Evolutionary conservation across 2,888 invertebrate species (phyloP).

Genomic region (Sarcophaga variegata): DNA sequence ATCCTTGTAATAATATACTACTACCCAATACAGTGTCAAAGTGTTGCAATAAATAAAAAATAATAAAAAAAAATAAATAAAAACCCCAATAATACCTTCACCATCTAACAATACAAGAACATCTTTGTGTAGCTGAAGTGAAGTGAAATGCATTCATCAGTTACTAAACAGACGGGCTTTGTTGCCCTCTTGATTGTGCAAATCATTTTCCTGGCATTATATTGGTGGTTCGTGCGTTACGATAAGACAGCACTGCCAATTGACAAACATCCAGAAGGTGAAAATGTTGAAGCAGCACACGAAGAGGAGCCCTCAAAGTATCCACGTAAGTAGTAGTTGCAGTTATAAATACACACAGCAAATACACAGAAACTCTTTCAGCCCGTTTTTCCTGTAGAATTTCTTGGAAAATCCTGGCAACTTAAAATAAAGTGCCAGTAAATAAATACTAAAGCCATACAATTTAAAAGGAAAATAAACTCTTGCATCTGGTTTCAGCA

Average conservation of each 20-base stretch:
- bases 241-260: constrained; percentile 79
- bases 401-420: too few species aligned
- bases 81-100: neutral
- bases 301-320: constrained; percentile 79
- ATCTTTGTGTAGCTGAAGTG: constrained; percentile 12
- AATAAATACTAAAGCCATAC: too few species aligned
- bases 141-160: constrained; percentile 79
- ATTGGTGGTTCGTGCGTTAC: constrained; percentile 83
- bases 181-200: constrained; percentile 82
- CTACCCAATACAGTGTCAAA: constrained; percentile 17
- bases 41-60: constrained; percentile 7
- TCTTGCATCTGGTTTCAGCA: too few species aligned
- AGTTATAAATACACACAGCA: neutral
- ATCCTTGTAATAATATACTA: too few species aligned
- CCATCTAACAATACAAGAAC: constrained; percentile 9
- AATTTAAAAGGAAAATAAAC: too few species aligned
- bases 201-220: constrained; percentile 83
- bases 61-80: constrained; percentile 40
- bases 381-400: too few species aligned
- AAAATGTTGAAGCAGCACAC: constrained; percentile 75
- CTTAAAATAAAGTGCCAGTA: too few species aligned
- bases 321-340: constrained; percentile 79
- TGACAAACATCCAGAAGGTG: constrained; percentile 72
- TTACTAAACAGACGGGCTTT: constrained; percentile 80
- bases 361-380: neutral